phyloP scores from a whole-genome alignment of 2,888 invertebrate species.

The Leptinotarsa peninsularis region DNA sequence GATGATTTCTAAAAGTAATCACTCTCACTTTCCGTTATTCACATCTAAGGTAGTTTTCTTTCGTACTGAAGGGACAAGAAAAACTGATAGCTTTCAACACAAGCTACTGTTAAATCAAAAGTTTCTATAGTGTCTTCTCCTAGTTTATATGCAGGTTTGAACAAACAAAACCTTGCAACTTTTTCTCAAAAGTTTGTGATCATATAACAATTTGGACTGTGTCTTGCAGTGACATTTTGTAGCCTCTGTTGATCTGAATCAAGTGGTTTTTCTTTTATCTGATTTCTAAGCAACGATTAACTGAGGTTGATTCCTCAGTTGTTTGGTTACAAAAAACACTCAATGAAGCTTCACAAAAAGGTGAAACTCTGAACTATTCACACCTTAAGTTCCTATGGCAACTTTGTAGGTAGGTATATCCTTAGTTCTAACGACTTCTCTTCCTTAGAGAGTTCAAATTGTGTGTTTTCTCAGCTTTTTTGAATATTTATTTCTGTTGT shows the following conservation, averaged over 20 bases:
- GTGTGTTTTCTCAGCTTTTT: too few relatives aligned
- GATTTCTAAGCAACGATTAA: constrained; percentile 92
- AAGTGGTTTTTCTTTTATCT: constrained; percentile 84
- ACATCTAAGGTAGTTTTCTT: constrained; percentile 71
- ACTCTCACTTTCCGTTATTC: constrained; percentile 60
- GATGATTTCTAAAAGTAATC: constrained; percentile 87
- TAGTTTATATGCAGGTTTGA: constrained; percentile 94
- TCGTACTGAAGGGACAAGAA: constrained; percentile 97
- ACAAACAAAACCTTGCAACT: constrained; percentile 93
- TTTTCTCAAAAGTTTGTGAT: constrained; percentile 90
- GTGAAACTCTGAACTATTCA: constrained; percentile 90
- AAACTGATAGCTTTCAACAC: constrained; percentile 92
- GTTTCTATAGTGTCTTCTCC: constrained; percentile 99
- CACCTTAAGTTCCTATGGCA: constrained; percentile 94
- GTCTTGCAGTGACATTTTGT: constrained; percentile 90
- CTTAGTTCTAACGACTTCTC: too few relatives aligned
- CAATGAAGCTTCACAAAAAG: constrained; percentile 79
- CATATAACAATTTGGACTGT: constrained; percentile 91
- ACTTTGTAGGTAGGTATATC: constrained; percentile 90
- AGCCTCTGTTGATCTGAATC: constrained; percentile 90
- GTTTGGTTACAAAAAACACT: constrained; percentile 83
- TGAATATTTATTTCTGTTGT: too few relatives aligned
- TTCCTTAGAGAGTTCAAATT: too few relatives aligned
- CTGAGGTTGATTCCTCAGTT: constrained; percentile 87
- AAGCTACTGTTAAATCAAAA: constrained; percentile 91